Percentiles rank a stretch among this genome's conserved stretches.
These are phyloP conservation scores for Phocoena phocoena DNA, from an alignment of 2,113 vertebrate species.

Conservation along the genomic window DNA sequence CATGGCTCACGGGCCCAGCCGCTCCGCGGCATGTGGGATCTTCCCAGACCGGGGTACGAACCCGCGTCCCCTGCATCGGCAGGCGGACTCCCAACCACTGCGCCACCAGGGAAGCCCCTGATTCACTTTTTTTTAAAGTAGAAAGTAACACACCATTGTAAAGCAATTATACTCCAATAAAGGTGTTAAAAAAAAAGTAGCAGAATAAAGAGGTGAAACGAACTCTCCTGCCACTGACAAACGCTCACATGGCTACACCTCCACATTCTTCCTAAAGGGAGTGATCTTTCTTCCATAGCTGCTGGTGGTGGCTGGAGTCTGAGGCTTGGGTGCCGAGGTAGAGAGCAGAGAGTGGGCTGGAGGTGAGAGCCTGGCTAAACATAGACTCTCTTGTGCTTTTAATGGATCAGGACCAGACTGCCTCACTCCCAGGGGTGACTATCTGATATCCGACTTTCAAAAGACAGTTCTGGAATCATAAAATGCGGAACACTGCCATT, in stretches of 20 bases:
- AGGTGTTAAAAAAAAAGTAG: not conserved
- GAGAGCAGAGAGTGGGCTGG: not conserved
- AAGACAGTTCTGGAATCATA: not conserved
- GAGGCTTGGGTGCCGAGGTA: not conserved
- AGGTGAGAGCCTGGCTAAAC: not conserved
- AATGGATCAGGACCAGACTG: too few relatives aligned
- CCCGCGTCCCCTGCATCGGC: too few relatives aligned
- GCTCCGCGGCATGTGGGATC: too few relatives aligned
- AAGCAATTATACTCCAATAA: too few relatives aligned
- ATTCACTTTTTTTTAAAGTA: too few relatives aligned
- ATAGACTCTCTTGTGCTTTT: not conserved
- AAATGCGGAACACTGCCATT: not conserved
- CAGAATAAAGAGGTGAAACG: not conserved
- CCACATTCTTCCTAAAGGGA: fast-evolving
- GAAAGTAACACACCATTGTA: too few relatives aligned
- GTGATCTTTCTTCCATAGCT: not conserved
- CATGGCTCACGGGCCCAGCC: too few relatives aligned
- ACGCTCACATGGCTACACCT: not conserved
- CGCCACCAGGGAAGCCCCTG: too few relatives aligned
- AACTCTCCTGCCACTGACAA: too few relatives aligned
- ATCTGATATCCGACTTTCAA: not conserved
- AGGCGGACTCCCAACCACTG: too few relatives aligned
- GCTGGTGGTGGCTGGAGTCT: not conserved
- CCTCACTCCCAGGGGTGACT: not conserved
- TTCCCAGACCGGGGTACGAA: too few relatives aligned